Percentiles rank a stretch among this genome's conserved stretches.
These are phyloP conservation scores for Grapholita molesta DNA, from an alignment of 1,140 invertebrate genomes.

Conservation along the genomic window DNA sequence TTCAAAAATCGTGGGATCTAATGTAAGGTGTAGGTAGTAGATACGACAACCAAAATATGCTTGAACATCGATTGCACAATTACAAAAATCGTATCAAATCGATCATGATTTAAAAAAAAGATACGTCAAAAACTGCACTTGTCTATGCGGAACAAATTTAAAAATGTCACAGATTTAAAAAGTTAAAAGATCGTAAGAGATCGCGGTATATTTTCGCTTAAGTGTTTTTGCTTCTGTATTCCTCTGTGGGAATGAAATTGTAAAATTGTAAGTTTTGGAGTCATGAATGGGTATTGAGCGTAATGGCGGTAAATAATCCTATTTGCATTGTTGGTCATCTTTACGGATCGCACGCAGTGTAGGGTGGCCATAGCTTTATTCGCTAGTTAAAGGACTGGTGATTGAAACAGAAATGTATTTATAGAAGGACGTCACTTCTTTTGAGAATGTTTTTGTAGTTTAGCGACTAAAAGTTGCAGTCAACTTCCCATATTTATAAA, in stretches of 20 bases:
- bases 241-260: constrained; percentile 53
- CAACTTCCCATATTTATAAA: too few relatives aligned
- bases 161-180: constrained; percentile 28
- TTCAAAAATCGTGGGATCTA: constrained; percentile 46
- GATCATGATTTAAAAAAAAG: constrained; percentile 61
- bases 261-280: constrained; percentile 45
- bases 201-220: not conserved
- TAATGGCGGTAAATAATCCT: constrained; percentile 66
- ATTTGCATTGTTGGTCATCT: constrained; percentile 59
- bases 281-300: constrained; percentile 60
- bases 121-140: constrained; percentile 40
- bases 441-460: too few relatives aligned
- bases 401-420: too few relatives aligned
- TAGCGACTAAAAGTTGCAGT: too few relatives aligned
- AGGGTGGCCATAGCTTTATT: constrained; percentile 31
- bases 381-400: not conserved
- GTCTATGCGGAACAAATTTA: constrained; percentile 48
- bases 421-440: too few relatives aligned
- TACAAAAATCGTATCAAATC: constrained; percentile 65
- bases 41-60: constrained; percentile 34
- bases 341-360: constrained; percentile 35
- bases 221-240: not conserved
- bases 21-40: constrained; percentile 37
- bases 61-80: constrained; percentile 51
- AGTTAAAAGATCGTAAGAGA: not conserved